A percentile compares a stretch with the other conserved stretches of the same genome.
These are phyloP conservation scores for Brachionus koreanus DNA, from an alignment of 1,140 invertebrate genomes.

Conservation along the genomic window DNA sequence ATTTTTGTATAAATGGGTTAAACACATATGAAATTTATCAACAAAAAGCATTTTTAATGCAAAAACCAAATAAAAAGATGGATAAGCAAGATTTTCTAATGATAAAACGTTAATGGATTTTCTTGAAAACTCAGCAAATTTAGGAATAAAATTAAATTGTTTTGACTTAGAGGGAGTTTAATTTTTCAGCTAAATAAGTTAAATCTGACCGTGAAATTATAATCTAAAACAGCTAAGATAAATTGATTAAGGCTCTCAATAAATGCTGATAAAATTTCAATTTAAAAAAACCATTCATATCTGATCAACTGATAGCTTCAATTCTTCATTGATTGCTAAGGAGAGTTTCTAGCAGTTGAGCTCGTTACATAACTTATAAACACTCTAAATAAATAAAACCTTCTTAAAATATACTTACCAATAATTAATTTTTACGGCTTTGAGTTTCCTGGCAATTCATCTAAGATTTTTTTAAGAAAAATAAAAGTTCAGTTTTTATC, in stretches of 20 bases:
- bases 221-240: background rate
- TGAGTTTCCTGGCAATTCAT: background rate
- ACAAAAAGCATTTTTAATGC: background rate
- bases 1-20: background rate
- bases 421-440: background rate
- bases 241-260: background rate
- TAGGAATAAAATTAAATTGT: background rate
- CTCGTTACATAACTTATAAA: background rate
- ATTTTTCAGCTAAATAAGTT: background rate
- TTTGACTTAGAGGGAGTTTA: background rate
- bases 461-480: too few relatives aligned
- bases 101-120: background rate
- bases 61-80: background rate
- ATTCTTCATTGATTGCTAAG: background rate
- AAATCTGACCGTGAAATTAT: background rate
- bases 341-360: background rate
- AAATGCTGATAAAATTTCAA: background rate
- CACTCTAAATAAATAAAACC: background rate
- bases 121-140: background rate
- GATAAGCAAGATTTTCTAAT: background rate
- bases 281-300: background rate
- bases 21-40: background rate
- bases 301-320: background rate
- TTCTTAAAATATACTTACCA: background rate
- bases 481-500: too few relatives aligned